A percentile compares a stretch with the other conserved stretches of the same genome.
Conservation (phyloP, 64 coral and sea anemone genomes). For the Stylophora pistillata region DNA sequence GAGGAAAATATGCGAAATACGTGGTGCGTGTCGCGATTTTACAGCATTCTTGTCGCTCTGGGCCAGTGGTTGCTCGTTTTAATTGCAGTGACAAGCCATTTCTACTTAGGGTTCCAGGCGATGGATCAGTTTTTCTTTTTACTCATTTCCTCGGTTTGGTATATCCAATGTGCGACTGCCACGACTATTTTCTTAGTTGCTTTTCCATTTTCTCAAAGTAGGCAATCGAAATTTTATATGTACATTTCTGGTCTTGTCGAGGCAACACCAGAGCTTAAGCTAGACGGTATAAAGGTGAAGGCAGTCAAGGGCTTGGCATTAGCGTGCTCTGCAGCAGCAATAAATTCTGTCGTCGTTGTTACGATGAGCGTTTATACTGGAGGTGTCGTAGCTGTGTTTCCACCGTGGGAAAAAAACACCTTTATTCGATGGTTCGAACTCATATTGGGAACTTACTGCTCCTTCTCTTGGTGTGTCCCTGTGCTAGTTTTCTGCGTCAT, state of each 20-base stretch:
- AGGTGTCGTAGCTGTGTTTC: neutral
- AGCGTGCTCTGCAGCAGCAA: neutral
- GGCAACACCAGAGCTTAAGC: neutral
- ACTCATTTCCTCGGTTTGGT: neutral
- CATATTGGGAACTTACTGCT: neutral
- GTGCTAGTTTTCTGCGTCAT: neutral
- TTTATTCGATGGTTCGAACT: neutral
- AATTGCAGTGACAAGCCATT: conserved; percentile 1
- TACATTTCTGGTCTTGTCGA: neutral
- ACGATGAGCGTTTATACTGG: neutral
- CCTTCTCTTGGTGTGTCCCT: conserved; percentile 12
- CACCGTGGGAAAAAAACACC: neutral
- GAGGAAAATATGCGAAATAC: neutral
- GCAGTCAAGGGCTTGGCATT: neutral
- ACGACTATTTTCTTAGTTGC: neutral
- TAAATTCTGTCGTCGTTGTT: neutral
- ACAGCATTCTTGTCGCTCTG: neutral
- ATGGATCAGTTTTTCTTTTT: neutral
- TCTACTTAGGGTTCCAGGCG: neutral
- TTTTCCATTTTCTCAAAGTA: neutral
- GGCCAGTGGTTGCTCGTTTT: neutral
- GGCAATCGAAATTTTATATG: neutral
- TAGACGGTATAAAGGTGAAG: neutral
- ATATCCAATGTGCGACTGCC: neutral
- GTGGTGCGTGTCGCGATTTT: neutral